Evolutionary conservation across 2,113 vertebrate species (phyloP).

Genomic region (Isichthys henryi): DNA sequence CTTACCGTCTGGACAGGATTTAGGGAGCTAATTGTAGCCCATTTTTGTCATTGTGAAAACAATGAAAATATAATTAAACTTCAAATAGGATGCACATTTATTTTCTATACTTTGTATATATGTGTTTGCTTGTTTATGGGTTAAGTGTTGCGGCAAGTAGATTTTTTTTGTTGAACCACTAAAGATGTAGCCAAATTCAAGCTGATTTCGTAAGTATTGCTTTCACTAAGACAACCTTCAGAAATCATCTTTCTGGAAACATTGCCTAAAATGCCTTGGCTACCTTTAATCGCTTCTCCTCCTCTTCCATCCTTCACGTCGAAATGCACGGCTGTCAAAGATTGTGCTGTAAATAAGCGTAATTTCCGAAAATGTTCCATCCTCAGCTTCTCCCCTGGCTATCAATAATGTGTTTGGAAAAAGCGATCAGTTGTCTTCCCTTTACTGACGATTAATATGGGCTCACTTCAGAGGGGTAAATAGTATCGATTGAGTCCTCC

Average conservation of each 20-base stretch:
- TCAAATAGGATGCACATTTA: not conserved
- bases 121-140: not conserved
- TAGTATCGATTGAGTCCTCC: conserved; percentile 36
- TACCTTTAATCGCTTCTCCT: conserved; percentile 46
- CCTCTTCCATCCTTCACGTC: conserved; percentile 50
- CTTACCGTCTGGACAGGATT: conserved; percentile 14
- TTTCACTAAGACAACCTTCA: not conserved
- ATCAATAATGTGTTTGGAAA: conserved; percentile 61
- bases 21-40: conserved; percentile 1
- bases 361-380: conserved; percentile 34
- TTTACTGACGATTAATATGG: conserved; percentile 55
- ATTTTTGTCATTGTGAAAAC: not conserved
- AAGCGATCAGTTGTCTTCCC: conserved; percentile 52
- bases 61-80: conserved; percentile 12
- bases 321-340: conserved; percentile 46
- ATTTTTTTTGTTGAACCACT: not conserved
- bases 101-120: not conserved
- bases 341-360: conserved; percentile 53
- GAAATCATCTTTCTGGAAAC: not conserved
- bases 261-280: conserved; percentile 31
- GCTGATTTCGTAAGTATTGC: conserved; percentile 24
- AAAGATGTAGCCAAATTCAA: conserved; percentile 8
- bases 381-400: conserved; percentile 56
- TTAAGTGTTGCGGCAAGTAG: not conserved
- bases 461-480: conserved; percentile 49